Evolutionary conservation across 2,797 vertebrate species (phyloP).

Genomic region (Acrocephalus scirpaceus): DNA sequence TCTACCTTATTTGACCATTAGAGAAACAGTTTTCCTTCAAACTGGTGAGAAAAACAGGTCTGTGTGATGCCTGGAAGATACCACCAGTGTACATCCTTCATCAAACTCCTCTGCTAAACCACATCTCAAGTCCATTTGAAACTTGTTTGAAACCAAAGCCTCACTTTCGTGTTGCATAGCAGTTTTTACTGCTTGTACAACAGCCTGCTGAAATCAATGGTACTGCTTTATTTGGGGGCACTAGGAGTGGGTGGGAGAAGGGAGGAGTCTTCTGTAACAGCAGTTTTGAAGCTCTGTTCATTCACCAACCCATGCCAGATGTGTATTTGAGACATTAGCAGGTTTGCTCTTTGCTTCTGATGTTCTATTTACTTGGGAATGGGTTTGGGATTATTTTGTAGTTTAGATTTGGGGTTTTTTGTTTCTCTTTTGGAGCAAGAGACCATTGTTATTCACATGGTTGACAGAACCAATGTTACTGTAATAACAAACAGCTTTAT

Average conservation of each 20-base stretch:
- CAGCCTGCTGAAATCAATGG: neutral
- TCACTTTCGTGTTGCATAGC: neutral
- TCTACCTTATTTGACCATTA: neutral
- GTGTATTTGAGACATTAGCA: neutral
- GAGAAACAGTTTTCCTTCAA: neutral
- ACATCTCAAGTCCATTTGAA: neutral
- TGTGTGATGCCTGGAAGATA: neutral
- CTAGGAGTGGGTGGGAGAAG: neutral
- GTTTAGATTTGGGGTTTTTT: neutral
- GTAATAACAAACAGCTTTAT: neutral
- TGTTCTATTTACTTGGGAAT: neutral
- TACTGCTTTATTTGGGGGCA: neutral
- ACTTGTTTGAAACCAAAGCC: neutral
- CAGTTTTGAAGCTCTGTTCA: neutral
- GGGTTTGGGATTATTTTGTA: neutral
- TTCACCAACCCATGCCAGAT: neutral
- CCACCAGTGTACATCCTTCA: neutral
- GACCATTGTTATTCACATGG: neutral
- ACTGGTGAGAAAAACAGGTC: neutral
- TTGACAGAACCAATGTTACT: neutral
- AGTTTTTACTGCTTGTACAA: neutral
- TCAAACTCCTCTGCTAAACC: fast-evolving
- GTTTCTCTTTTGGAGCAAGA: neutral
- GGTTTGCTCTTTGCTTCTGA: neutral
- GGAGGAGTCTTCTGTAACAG: neutral